Evolutionary conservation across 1,140 invertebrate genomes (phyloP), one percentile per base, ranked within the genome.

Genomic region (Nasonia giraulti): DNA sequence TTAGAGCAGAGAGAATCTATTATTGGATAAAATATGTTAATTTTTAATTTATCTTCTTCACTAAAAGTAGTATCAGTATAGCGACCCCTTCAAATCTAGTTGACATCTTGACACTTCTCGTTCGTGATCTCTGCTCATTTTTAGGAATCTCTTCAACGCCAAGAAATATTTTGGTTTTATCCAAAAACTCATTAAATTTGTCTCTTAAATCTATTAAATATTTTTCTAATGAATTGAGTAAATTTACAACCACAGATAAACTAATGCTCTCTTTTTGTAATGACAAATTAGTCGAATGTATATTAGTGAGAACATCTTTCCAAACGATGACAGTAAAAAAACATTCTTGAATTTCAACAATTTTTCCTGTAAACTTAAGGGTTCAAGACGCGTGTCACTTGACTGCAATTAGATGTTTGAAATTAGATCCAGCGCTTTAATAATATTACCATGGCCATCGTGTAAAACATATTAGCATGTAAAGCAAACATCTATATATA

Each of bases 391-490:
- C 73, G 82, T 84, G 10, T 62, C n/a, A 55, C 81, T 75, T 71
- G 85, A 84, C 66, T 82, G 3, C 50, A 55, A 80, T 2, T 2
- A 23, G 82, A 83, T 76, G 23, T 37, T 69, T 75, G 50, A 66
- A 68, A 85, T 78, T 10, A 33, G 2, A 78, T 71, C 62, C 62
- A 87, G 83, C 33, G 84, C 84, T 75, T 85, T 1, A n/a, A 78
- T 76, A 33, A 86, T 33, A 73, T 86, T 37, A 3, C n/a, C 12
- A 66, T 50, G 86, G n/a, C 69, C 83, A 79, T 81, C 44, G 20
- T 55, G 23, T 17, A 87, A 55, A 62, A 74, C 82, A 14, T 47
- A 82, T 78, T 6, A 33, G 87, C 85, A 73, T 86, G n/a, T n/a
- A n/a, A n/a, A n/a, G n/a, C n/a, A n/a, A n/a, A n/a, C n/a, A n/a